Conservation (phyloP, 2,113 vertebrate genomes). For the Tragelaphus imberbis region DNA sequence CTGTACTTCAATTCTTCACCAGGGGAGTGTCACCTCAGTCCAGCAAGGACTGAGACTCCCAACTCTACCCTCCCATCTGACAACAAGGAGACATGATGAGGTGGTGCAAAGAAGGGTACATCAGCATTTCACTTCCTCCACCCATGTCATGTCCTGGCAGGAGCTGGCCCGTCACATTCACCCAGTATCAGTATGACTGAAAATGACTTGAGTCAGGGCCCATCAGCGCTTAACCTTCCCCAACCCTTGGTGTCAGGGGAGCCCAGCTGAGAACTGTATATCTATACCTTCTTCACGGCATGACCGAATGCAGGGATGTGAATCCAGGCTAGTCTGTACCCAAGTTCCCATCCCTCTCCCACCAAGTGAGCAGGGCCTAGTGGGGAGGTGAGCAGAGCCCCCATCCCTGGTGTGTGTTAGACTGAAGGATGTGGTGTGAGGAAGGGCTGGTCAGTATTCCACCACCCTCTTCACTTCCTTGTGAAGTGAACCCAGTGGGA, state of each 20-base stretch:
- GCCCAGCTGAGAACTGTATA: accelerated
- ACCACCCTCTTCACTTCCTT: not conserved
- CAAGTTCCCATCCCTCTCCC: not conserved
- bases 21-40: not conserved
- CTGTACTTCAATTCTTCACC: not conserved
- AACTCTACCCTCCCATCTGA: not conserved
- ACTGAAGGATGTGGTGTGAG: not conserved
- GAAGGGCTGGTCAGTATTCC: not conserved
- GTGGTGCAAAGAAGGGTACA: no score
- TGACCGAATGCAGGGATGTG: not conserved
- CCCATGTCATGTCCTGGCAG: not conserved
- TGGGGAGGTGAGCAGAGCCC: not conserved
- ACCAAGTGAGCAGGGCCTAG: not conserved
- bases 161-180: not conserved
- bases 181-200: not conserved
- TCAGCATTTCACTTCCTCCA: not conserved
- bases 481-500: not conserved
- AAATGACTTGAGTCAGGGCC: not conserved
- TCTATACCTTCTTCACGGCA: not conserved
- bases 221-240: not conserved
- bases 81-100: not conserved
- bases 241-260: not conserved
- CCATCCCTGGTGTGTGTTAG: no score
- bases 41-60: not conserved
- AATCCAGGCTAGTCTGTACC: not conserved